A percentile compares a stretch with the other conserved stretches of the same genome.
Conservation (phyloP, 2,797 vertebrate genomes). For the Takifugu ocellatus region DNA sequence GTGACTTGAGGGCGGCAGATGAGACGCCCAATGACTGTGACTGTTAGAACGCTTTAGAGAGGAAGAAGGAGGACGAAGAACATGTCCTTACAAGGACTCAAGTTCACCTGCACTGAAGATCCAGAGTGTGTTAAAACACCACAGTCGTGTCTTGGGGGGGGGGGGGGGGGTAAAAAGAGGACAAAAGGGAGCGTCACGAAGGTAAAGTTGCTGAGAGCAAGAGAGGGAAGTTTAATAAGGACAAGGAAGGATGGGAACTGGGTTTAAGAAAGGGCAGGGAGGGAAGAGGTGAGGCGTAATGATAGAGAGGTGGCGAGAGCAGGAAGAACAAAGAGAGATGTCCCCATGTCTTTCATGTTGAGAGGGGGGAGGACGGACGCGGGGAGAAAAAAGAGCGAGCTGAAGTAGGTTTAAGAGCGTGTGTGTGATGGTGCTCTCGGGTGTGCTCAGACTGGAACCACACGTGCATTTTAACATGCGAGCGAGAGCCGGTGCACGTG, state of each 20-base stretch:
- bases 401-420: slow-evolving; percentile 23
- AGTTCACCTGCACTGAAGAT: too few species aligned
- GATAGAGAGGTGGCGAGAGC: slow-evolving; percentile 55
- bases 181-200: not conserved
- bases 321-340: slow-evolving; percentile 52
- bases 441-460: slow-evolving; percentile 8
- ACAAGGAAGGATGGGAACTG: slow-evolving; percentile 35
- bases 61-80: too few species aligned
- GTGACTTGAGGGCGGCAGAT: too few species aligned
- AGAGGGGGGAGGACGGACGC: slow-evolving; percentile 44
- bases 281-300: slow-evolving; percentile 40
- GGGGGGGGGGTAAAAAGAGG: slow-evolving; percentile 11
- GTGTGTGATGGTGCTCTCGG: slow-evolving; percentile 9
- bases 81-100: too few species aligned
- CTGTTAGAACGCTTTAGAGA: too few species aligned
- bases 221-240: slow-evolving; percentile 40
- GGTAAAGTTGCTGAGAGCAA: not conserved
- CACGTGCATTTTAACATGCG: slow-evolving; percentile 23
- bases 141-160: too few species aligned
- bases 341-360: slow-evolving; percentile 53
- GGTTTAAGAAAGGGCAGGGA: slow-evolving; percentile 42
- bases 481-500: slow-evolving; percentile 12
- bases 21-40: too few species aligned
- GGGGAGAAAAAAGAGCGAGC: slow-evolving; percentile 57
- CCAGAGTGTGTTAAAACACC: too few species aligned